Conservation (phyloP, 2,797 vertebrate genomes). For the Falco berigora region DNA sequence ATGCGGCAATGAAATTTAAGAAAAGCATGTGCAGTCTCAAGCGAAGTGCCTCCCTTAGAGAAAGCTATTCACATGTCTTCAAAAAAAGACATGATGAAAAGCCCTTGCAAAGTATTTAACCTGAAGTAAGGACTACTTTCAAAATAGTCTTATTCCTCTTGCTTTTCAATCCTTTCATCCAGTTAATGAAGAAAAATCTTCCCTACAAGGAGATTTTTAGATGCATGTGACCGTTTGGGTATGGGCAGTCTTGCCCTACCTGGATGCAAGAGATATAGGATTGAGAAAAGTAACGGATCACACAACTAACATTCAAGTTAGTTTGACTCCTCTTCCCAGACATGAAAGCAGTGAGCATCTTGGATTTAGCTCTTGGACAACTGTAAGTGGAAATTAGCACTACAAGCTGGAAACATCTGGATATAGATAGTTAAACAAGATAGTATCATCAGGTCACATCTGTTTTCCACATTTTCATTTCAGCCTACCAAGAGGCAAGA, state of each 20-base stretch:
- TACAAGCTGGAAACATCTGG: slow-evolving; percentile 52
- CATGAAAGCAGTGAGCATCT: neutral
- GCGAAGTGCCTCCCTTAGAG: neutral
- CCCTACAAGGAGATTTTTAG: neutral
- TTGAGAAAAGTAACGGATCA: fast-evolving
- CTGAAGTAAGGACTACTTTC: neutral
- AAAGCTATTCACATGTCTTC: neutral
- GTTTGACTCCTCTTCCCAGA: neutral
- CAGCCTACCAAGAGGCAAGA: neutral
- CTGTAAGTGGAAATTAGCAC: neutral
- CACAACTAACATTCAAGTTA: neutral
- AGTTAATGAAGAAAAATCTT: neutral
- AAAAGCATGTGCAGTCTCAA: neutral
- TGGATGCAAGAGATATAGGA: neutral
- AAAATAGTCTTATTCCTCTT: neutral
- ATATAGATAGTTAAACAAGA: slow-evolving; percentile 27
- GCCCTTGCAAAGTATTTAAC: neutral
- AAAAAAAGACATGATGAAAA: neutral
- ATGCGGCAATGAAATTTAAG: neutral
- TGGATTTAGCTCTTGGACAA: neutral
- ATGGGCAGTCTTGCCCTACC: neutral
- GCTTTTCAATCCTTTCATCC: neutral
- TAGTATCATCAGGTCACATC: neutral
- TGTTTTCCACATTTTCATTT: slow-evolving; percentile 15
- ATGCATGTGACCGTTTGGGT: neutral